A percentile compares a stretch with the other conserved stretches of the same genome.
phyloP scores from a whole-genome alignment of 2,797 vertebrate species.

The Lepilemur ruficaudatus region DNA sequence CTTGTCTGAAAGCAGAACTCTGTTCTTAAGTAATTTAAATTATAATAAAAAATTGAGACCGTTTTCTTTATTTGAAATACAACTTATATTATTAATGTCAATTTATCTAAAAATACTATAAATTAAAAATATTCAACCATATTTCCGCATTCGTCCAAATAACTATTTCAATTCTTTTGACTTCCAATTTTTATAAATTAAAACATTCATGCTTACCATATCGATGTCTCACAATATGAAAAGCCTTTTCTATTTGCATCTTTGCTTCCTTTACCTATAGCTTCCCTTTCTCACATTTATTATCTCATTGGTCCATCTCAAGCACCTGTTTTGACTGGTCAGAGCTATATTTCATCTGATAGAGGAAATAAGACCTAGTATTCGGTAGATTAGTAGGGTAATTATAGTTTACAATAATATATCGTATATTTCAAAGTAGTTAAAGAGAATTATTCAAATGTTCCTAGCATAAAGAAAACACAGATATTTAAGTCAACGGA shows the following conservation, averaged over 20 bases:
- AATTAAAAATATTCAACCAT: neutral
- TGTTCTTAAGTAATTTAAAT: neutral
- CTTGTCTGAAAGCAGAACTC: neutral
- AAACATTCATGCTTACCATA: neutral
- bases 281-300: neutral
- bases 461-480: neutral
- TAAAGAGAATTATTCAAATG: neutral
- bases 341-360: neutral
- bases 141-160: neutral
- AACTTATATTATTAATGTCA: neutral
- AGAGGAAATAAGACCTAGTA: neutral
- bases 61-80: neutral
- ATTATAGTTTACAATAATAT: neutral
- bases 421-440: neutral
- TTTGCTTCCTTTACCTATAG: neutral
- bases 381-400: neutral
- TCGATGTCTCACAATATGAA: neutral
- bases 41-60: neutral
- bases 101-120: neutral
- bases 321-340: neutral
- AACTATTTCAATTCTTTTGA: neutral
- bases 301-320: neutral
- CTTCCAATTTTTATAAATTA: neutral
- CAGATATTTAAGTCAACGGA: neutral
- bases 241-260: too few species aligned